Base-by-base conservation (phyloP, 2,888 invertebrate species). In the Sarcophaga subvicina region DNA sequence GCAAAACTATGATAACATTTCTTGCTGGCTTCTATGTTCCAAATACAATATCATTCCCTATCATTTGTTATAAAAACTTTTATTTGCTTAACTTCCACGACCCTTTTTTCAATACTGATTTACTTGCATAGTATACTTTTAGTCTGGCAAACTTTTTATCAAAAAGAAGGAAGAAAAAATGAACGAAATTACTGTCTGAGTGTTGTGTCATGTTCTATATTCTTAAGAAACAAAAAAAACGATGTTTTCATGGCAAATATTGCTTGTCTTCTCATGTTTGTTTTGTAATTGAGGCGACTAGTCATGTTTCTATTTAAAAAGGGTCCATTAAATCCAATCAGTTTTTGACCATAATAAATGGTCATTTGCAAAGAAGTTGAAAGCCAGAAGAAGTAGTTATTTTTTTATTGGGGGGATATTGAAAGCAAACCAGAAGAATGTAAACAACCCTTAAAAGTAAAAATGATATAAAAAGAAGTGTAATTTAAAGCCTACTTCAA, bases 291-390 rank as follows among this genome's bases (percentile, higher is more conserved):
- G 8, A 64, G 17, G 27, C 27, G 17, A 14, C 11, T 64, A 12
- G 64, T 64, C 54, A 37, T n/a, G 20, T 72, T 80, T 80, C 47
- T 73, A 45, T 17, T 25, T 2, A 60, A 69, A 80, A 81, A 73
- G 71, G 63, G 80, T 73, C 80, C 77, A 73, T 78, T 78, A 81
- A 73, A 59, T 73, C 72, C 80, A 73, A 85, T 67, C 72, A 77
- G 85, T 73, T 72, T 80, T 73, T 73, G 63, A 77, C 54, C 54
- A 54, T 77, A 81, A 85, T 78, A 85, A 85, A 85, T 77, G 63
- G 69, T 78, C 73, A 73, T 67, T 73, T 71, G 59, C 1, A n/a
- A 8, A 12, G 25, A 60, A 71, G 45, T 54, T n/a, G 49, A 49
- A 75, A 75, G 14, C 49, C 49, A 45, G 45, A 22, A 75, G 22